Conservation (phyloP, 2,797 vertebrate species). For the Rhynchotus rufescens region DNA sequence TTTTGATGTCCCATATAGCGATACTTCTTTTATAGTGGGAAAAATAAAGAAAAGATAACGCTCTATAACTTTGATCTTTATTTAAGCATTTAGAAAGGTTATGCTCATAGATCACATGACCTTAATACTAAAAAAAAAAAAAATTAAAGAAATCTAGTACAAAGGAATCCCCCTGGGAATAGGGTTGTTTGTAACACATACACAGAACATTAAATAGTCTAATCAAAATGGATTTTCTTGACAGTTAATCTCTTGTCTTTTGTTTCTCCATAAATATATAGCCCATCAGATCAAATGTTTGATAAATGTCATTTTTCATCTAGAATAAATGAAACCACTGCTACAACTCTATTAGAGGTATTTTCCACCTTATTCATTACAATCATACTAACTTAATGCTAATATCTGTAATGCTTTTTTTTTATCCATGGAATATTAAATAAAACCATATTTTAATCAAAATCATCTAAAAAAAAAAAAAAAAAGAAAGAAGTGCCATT, state of each 20-base stretch:
- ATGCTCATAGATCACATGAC: conserved; percentile 15
- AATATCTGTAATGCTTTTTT: conserved; percentile 51
- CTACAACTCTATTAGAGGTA: conserved; percentile 59
- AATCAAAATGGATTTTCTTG: conserved; percentile 75
- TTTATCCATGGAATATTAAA: conserved; percentile 45
- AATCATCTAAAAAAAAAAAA: background rate
- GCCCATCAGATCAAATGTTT: conserved; percentile 73
- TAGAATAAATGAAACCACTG: conserved; percentile 71
- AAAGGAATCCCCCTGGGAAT: conserved; percentile 31
- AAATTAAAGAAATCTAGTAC: conserved; percentile 50
- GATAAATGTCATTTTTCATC: conserved; percentile 77
- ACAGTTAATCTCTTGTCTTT: conserved; percentile 72
- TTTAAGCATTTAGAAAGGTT: conserved; percentile 3
- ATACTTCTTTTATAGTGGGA: background rate
- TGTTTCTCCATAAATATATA: conserved; percentile 72
- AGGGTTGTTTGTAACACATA: conserved; percentile 60
- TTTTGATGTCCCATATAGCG: background rate
- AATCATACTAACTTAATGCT: conserved; percentile 52
- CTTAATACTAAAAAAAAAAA: conserved; percentile 52
- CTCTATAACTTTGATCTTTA: background rate
- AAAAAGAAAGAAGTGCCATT: conserved; percentile 1
- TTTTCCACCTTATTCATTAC: conserved; percentile 64
- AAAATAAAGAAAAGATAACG: background rate
- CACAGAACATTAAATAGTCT: conserved; percentile 53
- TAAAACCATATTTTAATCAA: conserved; percentile 60